phyloP scores from a whole-genome alignment of 30 jellyfish, hydroid and myxozoan species.

The Cassiopea xamachana region DNA sequence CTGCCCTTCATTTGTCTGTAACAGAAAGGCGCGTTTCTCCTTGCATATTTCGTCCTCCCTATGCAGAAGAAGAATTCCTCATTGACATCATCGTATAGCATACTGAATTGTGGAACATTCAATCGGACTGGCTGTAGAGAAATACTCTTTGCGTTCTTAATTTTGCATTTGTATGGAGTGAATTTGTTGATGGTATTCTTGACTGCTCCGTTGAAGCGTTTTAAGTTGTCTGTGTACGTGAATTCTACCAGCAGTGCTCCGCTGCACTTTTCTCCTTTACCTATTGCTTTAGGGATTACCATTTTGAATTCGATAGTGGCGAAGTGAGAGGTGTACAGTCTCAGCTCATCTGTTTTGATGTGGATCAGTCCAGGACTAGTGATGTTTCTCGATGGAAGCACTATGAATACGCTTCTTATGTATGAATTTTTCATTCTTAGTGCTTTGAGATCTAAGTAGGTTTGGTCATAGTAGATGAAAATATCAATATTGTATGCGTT shows the following conservation, averaged over 20 bases:
- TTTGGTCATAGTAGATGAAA: conserved; percentile 21
- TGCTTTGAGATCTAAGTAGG: conserved; percentile 3
- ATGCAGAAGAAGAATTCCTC: conserved; percentile 8
- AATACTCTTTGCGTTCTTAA: background rate
- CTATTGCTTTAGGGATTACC: conserved; percentile 6
- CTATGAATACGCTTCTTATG: background rate
- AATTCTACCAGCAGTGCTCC: conserved; percentile 23
- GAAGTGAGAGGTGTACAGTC: conserved; percentile 14
- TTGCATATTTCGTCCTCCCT: background rate
- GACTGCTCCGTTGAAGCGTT: conserved; percentile 12
- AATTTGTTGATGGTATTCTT: background rate
- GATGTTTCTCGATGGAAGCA: conserved; percentile 8
- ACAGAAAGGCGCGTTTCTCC: background rate
- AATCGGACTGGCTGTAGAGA: background rate
- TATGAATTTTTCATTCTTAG: background rate
- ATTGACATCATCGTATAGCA: conserved; percentile 38
- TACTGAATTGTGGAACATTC: conserved; percentile 35
- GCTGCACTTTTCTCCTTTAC: background rate
- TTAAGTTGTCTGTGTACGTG: conserved; percentile 29
- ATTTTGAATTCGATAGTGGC: background rate
- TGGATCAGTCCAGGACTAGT: conserved; percentile 39
- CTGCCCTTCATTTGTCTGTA: background rate
- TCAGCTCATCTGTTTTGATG: conserved; percentile 19
- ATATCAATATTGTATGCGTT: conserved; percentile 19
- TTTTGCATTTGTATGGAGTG: conserved; percentile 5